Evolutionary conservation across 1,140 invertebrate species (phyloP).

Genomic region (Drosophila lacertosa): DNA sequence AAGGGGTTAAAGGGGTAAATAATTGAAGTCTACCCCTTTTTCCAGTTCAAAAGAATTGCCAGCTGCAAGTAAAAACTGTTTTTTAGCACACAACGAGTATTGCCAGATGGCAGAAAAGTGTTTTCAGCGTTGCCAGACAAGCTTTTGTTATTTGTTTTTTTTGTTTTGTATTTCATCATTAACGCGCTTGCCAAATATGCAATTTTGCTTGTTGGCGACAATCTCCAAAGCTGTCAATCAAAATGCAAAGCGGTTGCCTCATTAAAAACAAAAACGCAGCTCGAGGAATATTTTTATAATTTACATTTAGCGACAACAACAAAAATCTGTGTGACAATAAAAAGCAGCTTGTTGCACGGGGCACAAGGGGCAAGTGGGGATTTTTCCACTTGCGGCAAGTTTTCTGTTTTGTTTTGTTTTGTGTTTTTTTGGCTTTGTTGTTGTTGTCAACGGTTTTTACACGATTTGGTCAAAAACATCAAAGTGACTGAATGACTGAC

Average conservation of each 20-base stretch:
- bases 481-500: conserved; percentile 29
- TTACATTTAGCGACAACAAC: conserved; percentile 56
- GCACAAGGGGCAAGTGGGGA: background rate
- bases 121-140: conserved; percentile 28
- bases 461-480: conserved; percentile 81
- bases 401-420: conserved; percentile 43
- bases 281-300: conserved; percentile 53
- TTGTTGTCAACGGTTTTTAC: conserved; percentile 77
- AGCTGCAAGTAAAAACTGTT: too few species aligned
- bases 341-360: conserved; percentile 40
- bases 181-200: conserved; percentile 73
- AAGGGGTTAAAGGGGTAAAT: conserved; percentile 17
- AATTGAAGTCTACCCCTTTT: conserved; percentile 40
- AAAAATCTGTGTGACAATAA: conserved; percentile 63
- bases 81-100: conserved; percentile 43
- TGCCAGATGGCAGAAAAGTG: conserved; percentile 26
- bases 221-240: conserved; percentile 77
- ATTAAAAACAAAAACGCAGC: conserved; percentile 64
- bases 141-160: background rate
- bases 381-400: conserved; percentile 35
- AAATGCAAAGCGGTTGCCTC: conserved; percentile 69
- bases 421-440: conserved; percentile 49
- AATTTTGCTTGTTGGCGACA: conserved; percentile 63
- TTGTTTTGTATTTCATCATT: conserved; percentile 42
- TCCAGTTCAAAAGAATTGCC: conserved; percentile 8